Conservation (phyloP, 2,113 vertebrate genomes). For the Heliornis fulica region DNA sequence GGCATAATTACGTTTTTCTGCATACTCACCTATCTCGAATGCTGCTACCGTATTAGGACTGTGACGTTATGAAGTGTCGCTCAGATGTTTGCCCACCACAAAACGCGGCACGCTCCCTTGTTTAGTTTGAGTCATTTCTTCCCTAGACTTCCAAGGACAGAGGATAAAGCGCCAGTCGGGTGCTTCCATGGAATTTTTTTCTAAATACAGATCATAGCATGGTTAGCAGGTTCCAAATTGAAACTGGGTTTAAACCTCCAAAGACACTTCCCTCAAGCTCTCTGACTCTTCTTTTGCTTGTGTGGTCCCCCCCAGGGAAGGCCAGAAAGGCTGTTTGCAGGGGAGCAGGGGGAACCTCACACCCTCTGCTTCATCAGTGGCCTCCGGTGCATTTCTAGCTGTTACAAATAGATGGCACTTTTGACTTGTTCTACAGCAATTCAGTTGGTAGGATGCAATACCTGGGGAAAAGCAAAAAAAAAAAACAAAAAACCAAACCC, state of each 20-base stretch:
- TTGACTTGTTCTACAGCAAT: slow-evolving; percentile 69
- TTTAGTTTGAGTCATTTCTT: background rate
- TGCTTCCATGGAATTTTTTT: background rate
- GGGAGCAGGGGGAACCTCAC: background rate
- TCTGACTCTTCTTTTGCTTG: background rate
- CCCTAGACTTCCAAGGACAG: background rate
- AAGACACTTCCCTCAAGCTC: background rate
- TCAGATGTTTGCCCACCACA: background rate
- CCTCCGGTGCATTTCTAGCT: slow-evolving; percentile 71
- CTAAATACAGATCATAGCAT: accelerated
- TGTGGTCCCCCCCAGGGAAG: too few relatives aligned
- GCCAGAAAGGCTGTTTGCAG: background rate
- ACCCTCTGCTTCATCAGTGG: background rate
- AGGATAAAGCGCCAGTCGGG: background rate
- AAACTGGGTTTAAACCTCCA: background rate
- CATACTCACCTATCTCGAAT: background rate
- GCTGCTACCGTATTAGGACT: background rate
- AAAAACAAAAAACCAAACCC: background rate
- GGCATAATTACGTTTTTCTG: background rate
- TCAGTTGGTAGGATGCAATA: background rate
- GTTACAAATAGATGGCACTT: slow-evolving; percentile 83
- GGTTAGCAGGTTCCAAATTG: accelerated
- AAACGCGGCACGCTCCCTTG: background rate
- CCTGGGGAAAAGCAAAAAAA: background rate
- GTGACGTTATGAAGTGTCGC: background rate